A percentile compares a stretch with the other conserved stretches of the same genome.
These are phyloP conservation scores for Rhyacophila evoluta DNA, from an alignment of 2,888 invertebrate species.

Conservation along the genomic window DNA sequence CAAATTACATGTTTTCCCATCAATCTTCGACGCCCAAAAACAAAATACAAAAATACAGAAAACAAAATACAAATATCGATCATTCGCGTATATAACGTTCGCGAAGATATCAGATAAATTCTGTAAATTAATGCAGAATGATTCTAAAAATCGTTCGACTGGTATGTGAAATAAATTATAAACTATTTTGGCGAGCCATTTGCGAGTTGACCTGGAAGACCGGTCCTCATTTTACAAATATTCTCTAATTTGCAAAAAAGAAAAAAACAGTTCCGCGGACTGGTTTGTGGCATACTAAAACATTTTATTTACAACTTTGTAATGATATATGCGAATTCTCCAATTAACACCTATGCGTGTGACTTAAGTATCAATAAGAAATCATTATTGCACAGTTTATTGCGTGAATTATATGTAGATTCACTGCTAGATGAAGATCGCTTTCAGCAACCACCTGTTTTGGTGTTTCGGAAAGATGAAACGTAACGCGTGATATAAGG, in stretches of 20 bases:
- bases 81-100: background rate
- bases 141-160: background rate
- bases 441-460: no score
- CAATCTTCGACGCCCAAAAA: background rate
- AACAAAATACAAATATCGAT: background rate
- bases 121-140: background rate
- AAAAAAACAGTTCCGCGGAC: background rate
- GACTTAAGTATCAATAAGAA: background rate
- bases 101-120: background rate
- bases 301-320: background rate
- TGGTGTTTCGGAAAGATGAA: no score
- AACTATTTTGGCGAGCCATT: background rate
- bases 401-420: no score
- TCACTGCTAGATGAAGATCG: no score
- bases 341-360: background rate
- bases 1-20: background rate
- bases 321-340: background rate
- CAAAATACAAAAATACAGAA: background rate
- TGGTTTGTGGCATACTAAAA: constrained; percentile 7
- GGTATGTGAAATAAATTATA: background rate
- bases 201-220: background rate
- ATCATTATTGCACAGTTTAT: no score
- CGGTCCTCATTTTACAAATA: constrained; percentile 9
- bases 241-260: constrained; percentile 2
- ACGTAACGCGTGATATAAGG: no score